Conservation (phyloP, 2,113 vertebrate species). For the Myxocyprinus asiaticus region DNA sequence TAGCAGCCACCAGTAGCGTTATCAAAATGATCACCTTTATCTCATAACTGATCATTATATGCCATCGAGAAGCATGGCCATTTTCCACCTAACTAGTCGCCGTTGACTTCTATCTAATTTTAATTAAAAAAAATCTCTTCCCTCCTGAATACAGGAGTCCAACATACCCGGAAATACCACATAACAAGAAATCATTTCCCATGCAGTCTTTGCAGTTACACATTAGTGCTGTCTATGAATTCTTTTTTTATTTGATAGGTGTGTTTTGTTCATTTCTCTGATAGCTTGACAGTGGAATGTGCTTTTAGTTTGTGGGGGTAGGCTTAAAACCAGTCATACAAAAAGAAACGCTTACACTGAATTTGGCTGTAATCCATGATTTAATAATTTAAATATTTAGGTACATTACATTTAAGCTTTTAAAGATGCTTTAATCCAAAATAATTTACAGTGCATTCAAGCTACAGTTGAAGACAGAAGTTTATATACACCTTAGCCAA, state of each 20-base stretch:
- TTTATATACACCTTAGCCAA: no score
- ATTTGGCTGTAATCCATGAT: no score
- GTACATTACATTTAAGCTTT: neutral
- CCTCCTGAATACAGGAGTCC: constrained; percentile 11
- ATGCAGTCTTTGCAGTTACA: neutral
- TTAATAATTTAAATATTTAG: neutral
- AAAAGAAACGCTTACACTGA: no score
- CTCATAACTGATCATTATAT: neutral
- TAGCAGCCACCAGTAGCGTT: neutral
- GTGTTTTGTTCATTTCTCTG: neutral
- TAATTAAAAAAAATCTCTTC: neutral
- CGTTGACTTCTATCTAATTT: neutral
- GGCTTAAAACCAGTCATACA: no score
- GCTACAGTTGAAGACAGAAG: no score
- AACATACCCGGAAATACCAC: constrained; percentile 58
- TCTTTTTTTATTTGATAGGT: neutral
- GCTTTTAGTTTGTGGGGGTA: neutral
- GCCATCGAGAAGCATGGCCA: neutral
- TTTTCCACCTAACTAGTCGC: constrained; percentile 12
- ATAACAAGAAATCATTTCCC: constrained; percentile 68
- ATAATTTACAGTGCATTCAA: no score
- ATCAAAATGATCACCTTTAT: neutral
- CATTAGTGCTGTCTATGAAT: neutral
- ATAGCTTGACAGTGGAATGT: neutral
- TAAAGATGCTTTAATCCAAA: no score